A percentile compares a stretch with the other conserved stretches of the same genome.
These are phyloP conservation scores for Microcebus tavaratra DNA, from an alignment of 2,113 vertebrate genomes.

Conservation along the genomic window DNA sequence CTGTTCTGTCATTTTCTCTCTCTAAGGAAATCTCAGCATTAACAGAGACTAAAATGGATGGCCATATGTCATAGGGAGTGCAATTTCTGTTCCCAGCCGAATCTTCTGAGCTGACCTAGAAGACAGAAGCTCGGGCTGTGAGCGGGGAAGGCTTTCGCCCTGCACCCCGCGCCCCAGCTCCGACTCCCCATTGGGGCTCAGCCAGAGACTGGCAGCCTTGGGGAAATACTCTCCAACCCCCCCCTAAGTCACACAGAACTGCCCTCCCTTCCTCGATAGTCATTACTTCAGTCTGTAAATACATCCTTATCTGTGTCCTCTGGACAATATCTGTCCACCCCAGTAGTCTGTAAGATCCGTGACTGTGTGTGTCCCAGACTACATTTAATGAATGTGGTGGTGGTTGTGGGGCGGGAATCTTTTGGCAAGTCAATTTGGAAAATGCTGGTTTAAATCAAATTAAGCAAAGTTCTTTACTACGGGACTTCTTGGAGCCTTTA, in stretches of 20 bases:
- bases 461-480: background rate
- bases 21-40: slow-evolving; percentile 60
- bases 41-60: slow-evolving; percentile 35
- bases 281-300: background rate
- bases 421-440: background rate
- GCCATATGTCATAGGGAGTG: slow-evolving; percentile 36
- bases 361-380: background rate
- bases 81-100: background rate
- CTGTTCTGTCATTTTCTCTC: slow-evolving; percentile 57
- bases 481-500: background rate
- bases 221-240: background rate
- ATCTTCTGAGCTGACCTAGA: background rate
- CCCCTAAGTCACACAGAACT: background rate
- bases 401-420: too few relatives aligned
- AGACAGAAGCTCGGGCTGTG: background rate
- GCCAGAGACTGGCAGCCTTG: background rate
- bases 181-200: background rate
- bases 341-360: background rate
- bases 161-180: too few relatives aligned
- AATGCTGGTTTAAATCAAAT: background rate
- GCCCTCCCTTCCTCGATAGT: background rate
- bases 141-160: background rate
- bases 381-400: background rate
- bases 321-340: background rate
- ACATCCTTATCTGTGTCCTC: background rate